These are phyloP conservation scores for Phyllotreta cruciferae DNA, from an alignment of 2,888 invertebrate genomes.

Conservation along the genomic window DNA sequence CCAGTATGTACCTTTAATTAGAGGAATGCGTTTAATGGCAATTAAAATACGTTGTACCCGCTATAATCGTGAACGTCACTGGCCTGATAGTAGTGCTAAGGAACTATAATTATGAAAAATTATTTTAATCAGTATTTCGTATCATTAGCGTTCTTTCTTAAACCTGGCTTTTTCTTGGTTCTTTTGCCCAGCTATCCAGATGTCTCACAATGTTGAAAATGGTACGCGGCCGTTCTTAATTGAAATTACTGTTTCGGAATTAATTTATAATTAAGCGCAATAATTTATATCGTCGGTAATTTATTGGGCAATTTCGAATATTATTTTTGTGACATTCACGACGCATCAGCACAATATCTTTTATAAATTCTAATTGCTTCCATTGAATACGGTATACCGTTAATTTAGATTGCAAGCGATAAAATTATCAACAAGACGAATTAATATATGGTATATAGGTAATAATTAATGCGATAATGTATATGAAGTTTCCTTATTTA, in stretches of 20 bases:
- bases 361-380: slow-evolving; percentile 19
- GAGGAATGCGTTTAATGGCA: background rate
- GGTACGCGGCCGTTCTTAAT: slow-evolving; percentile 35
- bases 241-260: slow-evolving; percentile 38
- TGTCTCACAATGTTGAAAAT: slow-evolving; percentile 36
- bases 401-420: slow-evolving; percentile 9
- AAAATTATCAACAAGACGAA: slow-evolving; percentile 11
- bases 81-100: slow-evolving; percentile 29
- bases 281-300: slow-evolving; percentile 36
- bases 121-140: slow-evolving; percentile 50
- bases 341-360: slow-evolving; percentile 10
- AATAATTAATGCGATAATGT: too few relatives aligned
- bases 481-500: too few relatives aligned
- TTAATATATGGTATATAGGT: slow-evolving; percentile 1
- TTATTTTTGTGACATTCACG: slow-evolving; percentile 18
- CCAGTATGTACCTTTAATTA: background rate
- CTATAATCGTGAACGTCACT: slow-evolving; percentile 8
- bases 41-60: background rate
- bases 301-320: slow-evolving; percentile 34
- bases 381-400: slow-evolving; percentile 12
- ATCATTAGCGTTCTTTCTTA: slow-evolving; percentile 36
- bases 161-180: slow-evolving; percentile 29
- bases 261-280: slow-evolving; percentile 38
- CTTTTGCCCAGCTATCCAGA: slow-evolving; percentile 30
- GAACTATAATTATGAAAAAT: slow-evolving; percentile 56